phyloP scores from a whole-genome alignment of 64 coral and sea anemone species.

The Dendronephthya gigantea region DNA sequence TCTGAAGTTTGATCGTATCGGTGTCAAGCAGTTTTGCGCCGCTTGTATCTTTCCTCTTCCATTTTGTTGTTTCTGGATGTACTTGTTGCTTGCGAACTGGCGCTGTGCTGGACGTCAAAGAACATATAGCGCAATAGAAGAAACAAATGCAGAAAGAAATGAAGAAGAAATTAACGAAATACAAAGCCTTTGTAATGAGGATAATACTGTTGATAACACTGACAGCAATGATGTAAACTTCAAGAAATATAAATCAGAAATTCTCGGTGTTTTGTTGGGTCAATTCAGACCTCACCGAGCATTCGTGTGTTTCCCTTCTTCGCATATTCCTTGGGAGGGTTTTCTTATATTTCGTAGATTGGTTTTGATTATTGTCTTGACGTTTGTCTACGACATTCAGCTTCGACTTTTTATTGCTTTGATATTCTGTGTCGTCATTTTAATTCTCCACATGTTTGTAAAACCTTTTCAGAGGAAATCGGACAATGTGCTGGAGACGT shows the following conservation, averaged over 20 bases:
- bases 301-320: not conserved
- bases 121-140: no score
- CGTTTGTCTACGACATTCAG: not conserved
- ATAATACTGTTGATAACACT: no score
- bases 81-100: not conserved
- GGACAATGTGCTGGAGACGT: not conserved
- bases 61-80: not conserved
- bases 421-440: not conserved
- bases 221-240: no score
- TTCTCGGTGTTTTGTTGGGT: not conserved
- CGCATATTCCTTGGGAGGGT: not conserved
- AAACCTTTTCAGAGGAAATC: not conserved
- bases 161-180: no score
- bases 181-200: not conserved
- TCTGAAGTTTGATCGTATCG: not conserved
- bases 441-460: not conserved
- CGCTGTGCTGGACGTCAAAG: not conserved
- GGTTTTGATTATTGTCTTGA: not conserved
- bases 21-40: not conserved
- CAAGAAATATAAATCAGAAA: not conserved
- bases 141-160: no score
- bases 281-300: not conserved
- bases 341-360: not conserved
- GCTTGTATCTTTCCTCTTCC: not conserved
- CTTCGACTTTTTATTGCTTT: not conserved